Evolutionary conservation across 2,797 vertebrate species (phyloP).

Genomic region (Fistularia tabacaria): DNA sequence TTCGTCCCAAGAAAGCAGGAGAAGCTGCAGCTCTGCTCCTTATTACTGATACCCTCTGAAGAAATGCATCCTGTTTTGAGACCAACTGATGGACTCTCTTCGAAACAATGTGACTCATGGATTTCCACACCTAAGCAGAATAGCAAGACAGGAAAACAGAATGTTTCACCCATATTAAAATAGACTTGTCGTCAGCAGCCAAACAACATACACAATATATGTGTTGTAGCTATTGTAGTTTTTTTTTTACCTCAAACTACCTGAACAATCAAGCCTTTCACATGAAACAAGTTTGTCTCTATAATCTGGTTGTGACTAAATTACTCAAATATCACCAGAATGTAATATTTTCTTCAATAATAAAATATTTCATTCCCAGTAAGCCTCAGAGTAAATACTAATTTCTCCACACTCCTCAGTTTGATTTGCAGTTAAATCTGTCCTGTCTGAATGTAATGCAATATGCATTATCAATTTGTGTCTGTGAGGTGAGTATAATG

Average conservation of each 20-base stretch:
- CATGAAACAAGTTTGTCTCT: background rate
- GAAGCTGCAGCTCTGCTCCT: conserved; percentile 54
- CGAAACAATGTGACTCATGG: conserved; percentile 59
- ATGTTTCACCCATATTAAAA: conserved; percentile 1
- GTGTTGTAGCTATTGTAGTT: background rate
- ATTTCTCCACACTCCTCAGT: conserved; percentile 36
- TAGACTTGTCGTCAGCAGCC: background rate
- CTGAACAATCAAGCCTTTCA: background rate
- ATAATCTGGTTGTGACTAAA: conserved; percentile 2
- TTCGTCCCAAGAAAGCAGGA: conserved; percentile 48
- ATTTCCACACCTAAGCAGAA: conserved; percentile 58
- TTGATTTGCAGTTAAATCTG: conserved; percentile 38
- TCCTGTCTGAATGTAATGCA: conserved; percentile 38
- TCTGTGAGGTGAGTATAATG: background rate
- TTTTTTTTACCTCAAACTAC: too few relatives aligned
- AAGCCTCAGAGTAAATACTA: conserved; percentile 44
- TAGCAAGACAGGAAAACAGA: conserved; percentile 32
- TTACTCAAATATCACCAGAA: conserved; percentile 25
- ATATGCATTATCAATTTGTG: conserved; percentile 42
- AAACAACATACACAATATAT: background rate
- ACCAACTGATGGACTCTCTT: conserved; percentile 49
- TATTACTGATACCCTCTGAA: conserved; percentile 68
- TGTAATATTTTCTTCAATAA: conserved; percentile 30
- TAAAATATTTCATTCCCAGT: conserved; percentile 23
- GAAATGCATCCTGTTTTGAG: conserved; percentile 59